phyloP scores from a whole-genome alignment of 2,113 vertebrate genomes.

The Helogale parvula region DNA sequence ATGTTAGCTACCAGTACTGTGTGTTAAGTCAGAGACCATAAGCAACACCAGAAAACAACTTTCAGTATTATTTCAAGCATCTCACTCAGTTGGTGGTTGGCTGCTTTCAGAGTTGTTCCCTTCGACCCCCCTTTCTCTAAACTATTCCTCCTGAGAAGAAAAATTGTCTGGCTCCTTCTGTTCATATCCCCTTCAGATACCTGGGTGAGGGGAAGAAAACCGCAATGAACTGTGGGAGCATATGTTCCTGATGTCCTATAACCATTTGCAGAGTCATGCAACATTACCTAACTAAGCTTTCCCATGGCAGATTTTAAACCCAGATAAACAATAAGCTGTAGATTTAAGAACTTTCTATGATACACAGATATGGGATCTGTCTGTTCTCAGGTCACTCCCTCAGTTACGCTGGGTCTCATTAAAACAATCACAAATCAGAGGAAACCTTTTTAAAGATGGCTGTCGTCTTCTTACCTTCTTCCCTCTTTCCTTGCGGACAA shows the following conservation, averaged over 20 bases:
- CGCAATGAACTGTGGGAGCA: conserved; percentile 29
- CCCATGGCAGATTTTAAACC: conserved; percentile 33
- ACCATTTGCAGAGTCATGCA: conserved; percentile 42
- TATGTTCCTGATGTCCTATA: conserved; percentile 14
- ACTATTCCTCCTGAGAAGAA: conserved; percentile 70
- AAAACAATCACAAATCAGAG: conserved; percentile 5
- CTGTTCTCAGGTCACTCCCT: background rate
- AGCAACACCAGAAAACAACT: conserved; percentile 72
- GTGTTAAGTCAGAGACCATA: conserved; percentile 62
- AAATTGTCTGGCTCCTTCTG: conserved; percentile 71
- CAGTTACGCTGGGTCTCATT: conserved; percentile 15
- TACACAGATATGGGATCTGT: background rate
- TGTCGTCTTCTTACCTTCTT: background rate
- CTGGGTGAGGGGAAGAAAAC: conserved; percentile 55
- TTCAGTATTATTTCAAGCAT: conserved; percentile 60
- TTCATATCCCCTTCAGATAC: conserved; percentile 70
- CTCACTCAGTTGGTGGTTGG: conserved; percentile 34
- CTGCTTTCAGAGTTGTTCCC: conserved; percentile 61
- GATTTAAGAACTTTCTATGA: conserved; percentile 48
- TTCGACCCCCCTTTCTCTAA: conserved; percentile 67
- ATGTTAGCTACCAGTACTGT: conserved; percentile 49
- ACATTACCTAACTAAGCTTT: conserved; percentile 50
- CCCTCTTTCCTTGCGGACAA: background rate
- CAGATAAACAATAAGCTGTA: background rate
- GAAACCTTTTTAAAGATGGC: conserved; percentile 37